A percentile compares a stretch with the other conserved stretches of the same genome.
phyloP scores from a whole-genome alignment of 1,140 invertebrate species.

The Stratiolaelaps scimitus region DNA sequence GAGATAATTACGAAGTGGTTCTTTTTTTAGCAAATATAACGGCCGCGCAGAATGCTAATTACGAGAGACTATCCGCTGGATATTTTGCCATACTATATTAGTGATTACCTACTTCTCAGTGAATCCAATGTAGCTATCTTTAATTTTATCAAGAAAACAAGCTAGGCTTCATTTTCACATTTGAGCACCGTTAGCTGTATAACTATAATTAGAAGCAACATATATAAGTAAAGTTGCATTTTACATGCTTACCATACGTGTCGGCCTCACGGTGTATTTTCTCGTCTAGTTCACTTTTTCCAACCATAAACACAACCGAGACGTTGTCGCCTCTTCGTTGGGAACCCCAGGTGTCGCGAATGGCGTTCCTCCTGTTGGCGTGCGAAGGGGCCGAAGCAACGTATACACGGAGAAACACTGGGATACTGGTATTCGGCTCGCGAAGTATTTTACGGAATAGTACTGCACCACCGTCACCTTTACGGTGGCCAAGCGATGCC shows the following conservation, averaged over 20 bases:
- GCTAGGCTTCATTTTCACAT: too few relatives aligned
- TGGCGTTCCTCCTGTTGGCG: conserved; percentile 32
- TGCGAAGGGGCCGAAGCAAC: conserved; percentile 34
- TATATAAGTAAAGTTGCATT: too few relatives aligned
- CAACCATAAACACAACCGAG: conserved; percentile 35
- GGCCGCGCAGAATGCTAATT: too few relatives aligned
- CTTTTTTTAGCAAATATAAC: too few relatives aligned
- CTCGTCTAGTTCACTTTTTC: conserved; percentile 23
- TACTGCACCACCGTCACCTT: not conserved
- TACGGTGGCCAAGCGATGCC: not conserved
- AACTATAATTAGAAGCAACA: too few relatives aligned
- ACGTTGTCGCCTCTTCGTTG: conserved; percentile 35
- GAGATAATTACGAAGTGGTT: too few relatives aligned
- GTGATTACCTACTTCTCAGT: too few relatives aligned
- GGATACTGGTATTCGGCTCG: not conserved
- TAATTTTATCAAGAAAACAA: too few relatives aligned
- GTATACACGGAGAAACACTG: conserved; percentile 33
- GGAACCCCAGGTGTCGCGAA: conserved; percentile 37
- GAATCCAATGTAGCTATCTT: too few relatives aligned
- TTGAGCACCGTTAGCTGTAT: too few relatives aligned
- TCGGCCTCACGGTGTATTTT: not conserved
- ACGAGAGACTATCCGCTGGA: too few relatives aligned
- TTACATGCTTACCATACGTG: conserved; percentile 6
- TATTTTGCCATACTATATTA: too few relatives aligned
- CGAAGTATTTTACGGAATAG: not conserved